Evolutionary conservation across 2,113 vertebrate species (phyloP), one percentile per base, ranked within the genome.

Genomic region (Lepus timidus): DNA sequence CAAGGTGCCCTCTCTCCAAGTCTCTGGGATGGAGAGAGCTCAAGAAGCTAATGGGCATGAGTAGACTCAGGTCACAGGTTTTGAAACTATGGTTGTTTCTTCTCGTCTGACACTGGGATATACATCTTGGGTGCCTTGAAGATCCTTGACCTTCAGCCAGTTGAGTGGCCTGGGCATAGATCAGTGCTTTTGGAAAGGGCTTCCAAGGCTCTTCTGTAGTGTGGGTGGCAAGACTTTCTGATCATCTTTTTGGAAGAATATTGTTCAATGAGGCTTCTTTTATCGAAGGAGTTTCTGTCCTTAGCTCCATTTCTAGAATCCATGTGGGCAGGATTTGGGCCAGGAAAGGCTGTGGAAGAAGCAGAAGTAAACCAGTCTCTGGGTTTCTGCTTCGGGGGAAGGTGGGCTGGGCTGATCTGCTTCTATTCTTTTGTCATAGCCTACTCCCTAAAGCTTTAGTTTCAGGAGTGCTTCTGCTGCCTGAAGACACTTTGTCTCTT

Each of bases 301-400:
- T 98, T 97, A 74, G 98, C 98, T 1, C 98, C 98, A 64, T 98
- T 98, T 97, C 97, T 98, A 73, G 95, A 78, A 97, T 98, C 98
- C 91, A 97, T 93, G 82, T 96, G 93, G 92, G 76, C 96, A 64
- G 97, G 96, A 64, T 99, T 98, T 36, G 98, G 96, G 74, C 96
- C 97, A 44, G 98, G 76, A 62, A 99, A 96, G 84, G 98, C 98
- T 84, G 97, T 31, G 8, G 97, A 97, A 33, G 99, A 97, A 96
- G 98, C 98, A 71, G 98, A 98, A 97, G 97, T 98, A 95, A 99
- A 99, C 99, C 99, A 99, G 88, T 97, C 97, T 97, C 99, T 99
- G 98, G 89, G 98, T 96, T 91, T 99, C 90, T 98, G 96, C 97
- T 97, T 98, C 6, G 99, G 99, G 92, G 99, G 99, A 13, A 98